Evolutionary conservation across 2,888 invertebrate species (phyloP).

Genomic region (Achlya flavicornis): DNA sequence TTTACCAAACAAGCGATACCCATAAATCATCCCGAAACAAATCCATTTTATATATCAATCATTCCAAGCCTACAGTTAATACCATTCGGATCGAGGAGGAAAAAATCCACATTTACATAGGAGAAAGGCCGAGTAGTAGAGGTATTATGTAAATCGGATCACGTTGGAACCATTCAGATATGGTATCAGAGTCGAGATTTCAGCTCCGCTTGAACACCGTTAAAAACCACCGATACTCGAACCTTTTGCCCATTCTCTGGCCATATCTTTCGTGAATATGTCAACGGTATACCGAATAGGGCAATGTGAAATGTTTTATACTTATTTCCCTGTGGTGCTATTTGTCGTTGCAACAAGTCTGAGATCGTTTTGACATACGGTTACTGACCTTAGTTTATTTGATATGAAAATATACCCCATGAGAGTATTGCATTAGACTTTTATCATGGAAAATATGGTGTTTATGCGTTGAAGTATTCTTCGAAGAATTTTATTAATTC

Average conservation of each 20-base stretch:
- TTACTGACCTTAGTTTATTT: slow-evolving; percentile 12
- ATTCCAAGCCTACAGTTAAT: slow-evolving; percentile 62
- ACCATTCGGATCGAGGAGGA: slow-evolving; percentile 47
- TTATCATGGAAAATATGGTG: neutral
- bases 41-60: slow-evolving; percentile 69
- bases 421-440: neutral
- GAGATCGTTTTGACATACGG: slow-evolving; percentile 22
- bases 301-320: slow-evolving; percentile 38
- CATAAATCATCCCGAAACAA: slow-evolving; percentile 65
- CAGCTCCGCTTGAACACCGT: slow-evolving; percentile 62
- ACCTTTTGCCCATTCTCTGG: slow-evolving; percentile 33
- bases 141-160: slow-evolving; percentile 74
- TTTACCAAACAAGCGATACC: slow-evolving; percentile 21
- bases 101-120: slow-evolving; percentile 62
- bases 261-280: slow-evolving; percentile 49
- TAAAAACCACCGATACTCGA: slow-evolving; percentile 52
- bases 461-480: no score
- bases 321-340: slow-evolving; percentile 25
- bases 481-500: no score
- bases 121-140: slow-evolving; percentile 49
- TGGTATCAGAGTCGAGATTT: slow-evolving; percentile 67
- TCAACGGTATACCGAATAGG: slow-evolving; percentile 34
- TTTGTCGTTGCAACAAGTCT: slow-evolving; percentile 26
- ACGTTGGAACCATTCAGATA: slow-evolving; percentile 65
- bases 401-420: neutral